Conservation (phyloP, 2,888 invertebrate species). For the Steinernema carpocapsae region DNA sequence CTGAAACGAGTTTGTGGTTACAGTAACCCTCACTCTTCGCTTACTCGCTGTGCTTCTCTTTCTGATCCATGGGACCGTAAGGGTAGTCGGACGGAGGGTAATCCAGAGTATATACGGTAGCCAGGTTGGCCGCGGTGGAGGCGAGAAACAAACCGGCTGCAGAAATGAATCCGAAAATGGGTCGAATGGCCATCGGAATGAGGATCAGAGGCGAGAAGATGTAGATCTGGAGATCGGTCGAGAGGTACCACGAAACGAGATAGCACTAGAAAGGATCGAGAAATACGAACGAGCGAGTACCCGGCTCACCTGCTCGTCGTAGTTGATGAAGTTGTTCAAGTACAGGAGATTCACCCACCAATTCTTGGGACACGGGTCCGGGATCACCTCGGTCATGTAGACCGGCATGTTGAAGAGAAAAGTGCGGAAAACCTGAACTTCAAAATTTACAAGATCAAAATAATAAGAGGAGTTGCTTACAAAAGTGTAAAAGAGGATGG, state of each 20-base stretch:
- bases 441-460: too few relatives aligned
- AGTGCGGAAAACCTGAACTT: constrained; percentile 30
- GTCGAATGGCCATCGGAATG: constrained; percentile 36
- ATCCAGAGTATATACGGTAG: constrained; percentile 23
- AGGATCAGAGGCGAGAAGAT: constrained; percentile 40
- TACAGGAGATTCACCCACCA: constrained; percentile 39
- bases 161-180: constrained; percentile 34
- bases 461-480: too few relatives aligned
- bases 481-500: constrained; percentile 36
- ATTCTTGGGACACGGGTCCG: constrained; percentile 23
- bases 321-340: constrained; percentile 34
- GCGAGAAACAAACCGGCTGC: constrained; percentile 21
- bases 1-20: neutral
- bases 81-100: constrained; percentile 23
- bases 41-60: neutral
- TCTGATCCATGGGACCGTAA: neutral
- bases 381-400: constrained; percentile 21
- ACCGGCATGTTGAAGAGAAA: constrained; percentile 30
- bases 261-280: constrained; percentile 31
- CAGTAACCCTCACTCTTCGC: neutral
- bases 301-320: constrained; percentile 27
- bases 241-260: constrained; percentile 37
- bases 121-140: constrained; percentile 36
- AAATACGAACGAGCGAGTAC: neutral
- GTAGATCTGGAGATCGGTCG: constrained; percentile 41